phyloP scores from a whole-genome alignment of 2,113 vertebrate genomes.

The Phocoena phocoena region DNA sequence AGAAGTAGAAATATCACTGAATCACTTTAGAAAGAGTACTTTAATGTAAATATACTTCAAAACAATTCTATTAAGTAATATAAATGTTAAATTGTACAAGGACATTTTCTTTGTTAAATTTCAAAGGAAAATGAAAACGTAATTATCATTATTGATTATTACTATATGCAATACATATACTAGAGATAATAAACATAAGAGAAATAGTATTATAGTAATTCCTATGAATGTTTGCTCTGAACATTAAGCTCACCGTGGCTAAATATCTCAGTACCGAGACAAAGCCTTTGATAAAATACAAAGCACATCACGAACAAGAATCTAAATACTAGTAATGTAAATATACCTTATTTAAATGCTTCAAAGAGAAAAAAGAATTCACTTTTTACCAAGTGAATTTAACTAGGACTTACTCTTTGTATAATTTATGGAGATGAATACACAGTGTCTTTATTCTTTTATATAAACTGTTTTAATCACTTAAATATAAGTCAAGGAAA shows the following conservation, averaged over 20 bases:
- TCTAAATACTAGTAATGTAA: slow-evolving; percentile 3
- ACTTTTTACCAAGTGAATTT: background rate
- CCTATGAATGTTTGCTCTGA: slow-evolving; percentile 26
- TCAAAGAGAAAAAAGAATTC: background rate
- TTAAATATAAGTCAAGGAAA: background rate
- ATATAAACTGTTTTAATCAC: background rate
- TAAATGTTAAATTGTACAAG: slow-evolving; percentile 34
- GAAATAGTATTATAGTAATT: slow-evolving; percentile 19
- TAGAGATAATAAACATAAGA: slow-evolving; percentile 9
- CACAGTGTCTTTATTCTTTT: slow-evolving; percentile 24
- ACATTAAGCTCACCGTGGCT: slow-evolving; percentile 43
- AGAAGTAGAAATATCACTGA: slow-evolving; percentile 21
- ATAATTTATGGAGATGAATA: background rate
- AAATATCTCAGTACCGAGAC: slow-evolving; percentile 43
- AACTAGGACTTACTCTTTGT: background rate
- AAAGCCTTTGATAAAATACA: slow-evolving; percentile 39
- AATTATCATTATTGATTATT: slow-evolving; percentile 50
- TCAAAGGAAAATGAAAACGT: slow-evolving; percentile 58
- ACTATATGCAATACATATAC: background rate
- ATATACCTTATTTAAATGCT: background rate
- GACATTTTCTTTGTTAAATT: slow-evolving; percentile 57
- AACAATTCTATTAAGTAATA: slow-evolving; percentile 58
- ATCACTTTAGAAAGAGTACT: slow-evolving; percentile 40
- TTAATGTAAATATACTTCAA: slow-evolving; percentile 38
- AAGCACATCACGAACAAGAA: slow-evolving; percentile 9